Percentiles rank a stretch among this genome's conserved stretches.
Evolutionary conservation across 1,140 invertebrate genomes (phyloP).

Genomic region (Diabrotica undecimpunctata): DNA sequence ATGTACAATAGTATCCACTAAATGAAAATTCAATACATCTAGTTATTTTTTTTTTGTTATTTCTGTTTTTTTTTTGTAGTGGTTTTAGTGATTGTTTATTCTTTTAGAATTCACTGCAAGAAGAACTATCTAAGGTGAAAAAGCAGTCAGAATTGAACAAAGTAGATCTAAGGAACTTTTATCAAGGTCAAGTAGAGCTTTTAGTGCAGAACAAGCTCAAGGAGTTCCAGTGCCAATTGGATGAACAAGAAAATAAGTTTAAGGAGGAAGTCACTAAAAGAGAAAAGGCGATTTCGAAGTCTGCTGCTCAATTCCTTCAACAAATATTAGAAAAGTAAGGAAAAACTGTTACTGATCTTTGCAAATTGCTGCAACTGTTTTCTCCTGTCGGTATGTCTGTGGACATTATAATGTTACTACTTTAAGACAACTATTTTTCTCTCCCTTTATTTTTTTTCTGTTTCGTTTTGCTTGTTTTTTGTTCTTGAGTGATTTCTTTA

Average conservation of each 20-base stretch:
- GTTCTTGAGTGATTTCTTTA: too few relatives aligned
- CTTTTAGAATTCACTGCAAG: slow-evolving; percentile 41
- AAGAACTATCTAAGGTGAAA: slow-evolving; percentile 53
- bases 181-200: slow-evolving; percentile 74
- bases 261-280: slow-evolving; percentile 61
- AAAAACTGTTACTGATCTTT: slow-evolving; percentile 10
- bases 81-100: too few relatives aligned
- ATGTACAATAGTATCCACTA: too few relatives aligned
- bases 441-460: too few relatives aligned
- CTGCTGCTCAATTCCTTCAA: slow-evolving; percentile 66
- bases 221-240: slow-evolving; percentile 73
- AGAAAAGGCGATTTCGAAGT: slow-evolving; percentile 63
- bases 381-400: too few relatives aligned
- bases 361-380: too few relatives aligned
- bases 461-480: too few relatives aligned
- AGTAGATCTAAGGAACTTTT: slow-evolving; percentile 65
- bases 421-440: too few relatives aligned
- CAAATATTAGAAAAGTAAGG: slow-evolving; percentile 69
- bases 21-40: too few relatives aligned
- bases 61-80: too few relatives aligned
- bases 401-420: too few relatives aligned
- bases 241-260: slow-evolving; percentile 61
- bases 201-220: slow-evolving; percentile 70
- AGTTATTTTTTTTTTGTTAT: too few relatives aligned
- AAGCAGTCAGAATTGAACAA: slow-evolving; percentile 63